Evolutionary conservation across 2,797 vertebrate genomes (phyloP).

Genomic region (Tapera naevia): DNA sequence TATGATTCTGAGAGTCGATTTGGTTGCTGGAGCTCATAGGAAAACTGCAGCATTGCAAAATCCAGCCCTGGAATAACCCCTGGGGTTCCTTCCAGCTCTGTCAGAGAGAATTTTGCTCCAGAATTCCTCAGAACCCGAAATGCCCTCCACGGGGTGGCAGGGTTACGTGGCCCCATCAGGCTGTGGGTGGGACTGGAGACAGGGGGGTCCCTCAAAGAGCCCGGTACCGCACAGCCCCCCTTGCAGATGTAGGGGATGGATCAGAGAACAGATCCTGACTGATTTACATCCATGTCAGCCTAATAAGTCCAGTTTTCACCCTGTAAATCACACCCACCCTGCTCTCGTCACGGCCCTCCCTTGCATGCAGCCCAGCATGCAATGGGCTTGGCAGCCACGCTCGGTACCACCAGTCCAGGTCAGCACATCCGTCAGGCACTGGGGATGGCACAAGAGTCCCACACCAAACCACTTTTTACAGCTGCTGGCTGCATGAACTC

Average conservation of each 20-base stretch:
- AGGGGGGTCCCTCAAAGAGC: no score
- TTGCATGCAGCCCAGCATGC: neutral
- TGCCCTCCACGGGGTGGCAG: neutral
- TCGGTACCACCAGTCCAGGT: neutral
- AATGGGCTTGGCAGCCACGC: neutral
- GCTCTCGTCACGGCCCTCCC: neutral
- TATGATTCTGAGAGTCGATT: neutral
- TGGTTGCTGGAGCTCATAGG: neutral
- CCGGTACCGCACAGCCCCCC: neutral
- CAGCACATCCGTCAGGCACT: neutral
- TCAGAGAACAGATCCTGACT: neutral
- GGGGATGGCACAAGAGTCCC: neutral
- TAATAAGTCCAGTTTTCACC: neutral
- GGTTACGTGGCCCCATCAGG: no score
- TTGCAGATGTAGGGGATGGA: neutral
- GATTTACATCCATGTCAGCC: neutral
- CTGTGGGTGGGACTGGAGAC: no score
- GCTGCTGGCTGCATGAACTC: neutral
- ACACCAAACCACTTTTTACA: neutral
- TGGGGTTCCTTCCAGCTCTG: neutral
- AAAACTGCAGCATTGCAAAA: rapidly evolving
- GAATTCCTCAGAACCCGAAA: neutral
- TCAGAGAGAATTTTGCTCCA: neutral
- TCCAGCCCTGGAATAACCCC: rapidly evolving
- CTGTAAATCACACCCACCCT: neutral